These are phyloP conservation scores for Lamprotornis superbus DNA, from an alignment of 2,113 vertebrate species.

Conservation along the genomic window DNA sequence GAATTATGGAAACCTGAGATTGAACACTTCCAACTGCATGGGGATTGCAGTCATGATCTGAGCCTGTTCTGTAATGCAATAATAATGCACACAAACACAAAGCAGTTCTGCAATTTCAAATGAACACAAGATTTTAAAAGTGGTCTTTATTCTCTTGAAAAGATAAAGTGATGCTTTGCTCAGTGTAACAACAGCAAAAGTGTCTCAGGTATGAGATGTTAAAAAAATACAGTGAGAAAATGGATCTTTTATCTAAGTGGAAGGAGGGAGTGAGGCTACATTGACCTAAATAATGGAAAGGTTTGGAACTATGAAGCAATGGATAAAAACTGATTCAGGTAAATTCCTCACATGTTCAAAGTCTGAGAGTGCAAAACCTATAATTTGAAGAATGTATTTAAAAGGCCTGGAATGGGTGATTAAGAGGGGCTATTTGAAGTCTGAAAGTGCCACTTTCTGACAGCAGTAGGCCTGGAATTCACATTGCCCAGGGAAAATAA, in stretches of 20 bases:
- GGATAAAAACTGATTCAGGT: background rate
- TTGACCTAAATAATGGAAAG: constrained; percentile 4
- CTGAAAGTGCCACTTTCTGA: background rate
- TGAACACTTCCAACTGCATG: background rate
- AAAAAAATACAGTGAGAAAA: background rate
- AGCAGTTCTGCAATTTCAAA: background rate
- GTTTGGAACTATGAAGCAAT: background rate
- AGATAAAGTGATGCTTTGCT: background rate
- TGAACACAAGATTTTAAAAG: background rate
- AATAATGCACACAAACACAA: background rate
- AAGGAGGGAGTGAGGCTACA: background rate
- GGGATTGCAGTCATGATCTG: background rate
- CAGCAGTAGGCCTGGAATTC: constrained; percentile 5
- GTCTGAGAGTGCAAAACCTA: background rate
- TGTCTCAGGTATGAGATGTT: background rate
- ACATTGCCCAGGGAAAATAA: background rate
- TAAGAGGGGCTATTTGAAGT: background rate
- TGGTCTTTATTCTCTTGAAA: background rate
- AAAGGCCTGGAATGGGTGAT: background rate
- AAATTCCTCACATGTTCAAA: constrained; percentile 16
- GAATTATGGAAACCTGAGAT: background rate
- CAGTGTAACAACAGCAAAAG: background rate
- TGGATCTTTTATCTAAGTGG: background rate
- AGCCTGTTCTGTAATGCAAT: background rate
- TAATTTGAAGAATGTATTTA: constrained; percentile 3